Conservation (phyloP, 1,140 invertebrate species). For the Bactericera cockerelli region DNA sequence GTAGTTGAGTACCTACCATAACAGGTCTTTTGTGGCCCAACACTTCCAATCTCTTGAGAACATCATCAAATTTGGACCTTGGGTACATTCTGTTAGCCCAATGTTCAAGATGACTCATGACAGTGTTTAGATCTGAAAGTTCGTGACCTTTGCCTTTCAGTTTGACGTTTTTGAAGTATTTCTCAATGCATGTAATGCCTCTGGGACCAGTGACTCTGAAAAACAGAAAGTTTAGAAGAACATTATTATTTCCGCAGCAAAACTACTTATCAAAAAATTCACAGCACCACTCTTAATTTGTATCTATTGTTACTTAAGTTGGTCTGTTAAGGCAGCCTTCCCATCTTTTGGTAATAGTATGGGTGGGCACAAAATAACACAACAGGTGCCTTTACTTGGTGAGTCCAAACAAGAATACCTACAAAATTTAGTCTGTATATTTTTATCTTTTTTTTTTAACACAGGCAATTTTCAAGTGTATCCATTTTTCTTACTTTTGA, state of each 20-base stretch:
- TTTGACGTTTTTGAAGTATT: slow-evolving; percentile 65
- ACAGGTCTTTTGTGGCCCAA: slow-evolving; percentile 19
- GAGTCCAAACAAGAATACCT: too few relatives aligned
- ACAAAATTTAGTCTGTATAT: too few relatives aligned
- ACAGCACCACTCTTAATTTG: too few relatives aligned
- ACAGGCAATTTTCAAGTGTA: too few relatives aligned
- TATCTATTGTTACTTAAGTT: too few relatives aligned
- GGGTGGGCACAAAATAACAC: neutral
- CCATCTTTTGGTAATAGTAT: neutral
- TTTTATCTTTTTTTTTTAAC: too few relatives aligned
- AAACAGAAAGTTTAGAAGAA: slow-evolving; percentile 12
- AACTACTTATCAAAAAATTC: too few relatives aligned
- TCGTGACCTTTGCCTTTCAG: slow-evolving; percentile 74
- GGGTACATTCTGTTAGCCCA: slow-evolving; percentile 86
- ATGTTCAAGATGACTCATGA: slow-evolving; percentile 73
- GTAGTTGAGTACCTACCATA: slow-evolving; percentile 11
- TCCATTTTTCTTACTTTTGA: too few relatives aligned
- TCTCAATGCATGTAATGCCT: slow-evolving; percentile 59
- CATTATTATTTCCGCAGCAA: too few relatives aligned
- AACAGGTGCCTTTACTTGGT: neutral
- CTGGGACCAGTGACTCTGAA: slow-evolving; percentile 47
- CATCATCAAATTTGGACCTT: slow-evolving; percentile 37
- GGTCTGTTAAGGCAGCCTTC: neutral
- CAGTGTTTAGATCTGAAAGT: slow-evolving; percentile 57
- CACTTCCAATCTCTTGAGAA: slow-evolving; percentile 19